phyloP scores from a whole-genome alignment of 2,797 vertebrate genomes.

The Sebastes itinus region DNA sequence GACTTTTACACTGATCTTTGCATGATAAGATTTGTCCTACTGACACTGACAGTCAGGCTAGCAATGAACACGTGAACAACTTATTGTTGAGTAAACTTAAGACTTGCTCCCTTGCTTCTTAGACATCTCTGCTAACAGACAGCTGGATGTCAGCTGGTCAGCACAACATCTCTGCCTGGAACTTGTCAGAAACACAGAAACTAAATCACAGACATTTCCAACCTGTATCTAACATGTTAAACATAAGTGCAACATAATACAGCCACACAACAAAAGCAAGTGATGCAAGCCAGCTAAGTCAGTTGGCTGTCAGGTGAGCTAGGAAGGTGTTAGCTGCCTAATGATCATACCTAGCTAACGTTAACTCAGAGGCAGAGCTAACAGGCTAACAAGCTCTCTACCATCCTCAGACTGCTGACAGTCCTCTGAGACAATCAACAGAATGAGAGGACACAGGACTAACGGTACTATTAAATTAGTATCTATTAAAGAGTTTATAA shows the following conservation, averaged over 20 bases:
- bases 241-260: background rate
- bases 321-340: background rate
- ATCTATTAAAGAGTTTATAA: background rate
- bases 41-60: background rate
- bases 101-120: background rate
- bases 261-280: background rate
- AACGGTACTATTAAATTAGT: fast-evolving
- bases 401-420: background rate
- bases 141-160: background rate
- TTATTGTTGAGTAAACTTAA: background rate
- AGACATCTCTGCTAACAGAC: background rate
- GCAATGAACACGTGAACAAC: background rate
- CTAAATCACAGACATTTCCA: background rate
- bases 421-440: background rate
- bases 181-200: background rate
- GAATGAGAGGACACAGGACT: background rate
- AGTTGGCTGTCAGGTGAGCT: background rate
- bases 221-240: background rate
- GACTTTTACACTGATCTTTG: background rate
- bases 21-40: background rate
- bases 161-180: background rate
- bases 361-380: conserved; percentile 8
- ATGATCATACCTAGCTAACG: background rate
- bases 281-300: background rate
- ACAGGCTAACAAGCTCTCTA: background rate